phyloP scores from a whole-genome alignment of 2,797 vertebrate genomes.

The Zenarchopterus dispar region DNA sequence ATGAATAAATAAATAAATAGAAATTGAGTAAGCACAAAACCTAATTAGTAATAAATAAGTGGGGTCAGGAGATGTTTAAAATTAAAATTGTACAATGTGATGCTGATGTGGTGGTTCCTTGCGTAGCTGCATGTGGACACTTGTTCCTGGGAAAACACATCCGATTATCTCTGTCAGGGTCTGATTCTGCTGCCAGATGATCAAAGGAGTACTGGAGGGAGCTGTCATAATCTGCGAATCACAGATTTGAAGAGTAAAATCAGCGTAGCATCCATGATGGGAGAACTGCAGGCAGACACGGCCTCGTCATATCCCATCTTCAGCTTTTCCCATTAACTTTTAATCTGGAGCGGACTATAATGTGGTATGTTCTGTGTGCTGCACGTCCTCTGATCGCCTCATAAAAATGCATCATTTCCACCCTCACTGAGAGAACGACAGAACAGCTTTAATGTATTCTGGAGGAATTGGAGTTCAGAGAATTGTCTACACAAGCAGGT shows the following conservation, averaged over 20 bases:
- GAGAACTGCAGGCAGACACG: slow-evolving; percentile 9
- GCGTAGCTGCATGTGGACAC: not conserved
- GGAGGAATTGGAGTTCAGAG: slow-evolving; percentile 51
- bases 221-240: slow-evolving; percentile 50
- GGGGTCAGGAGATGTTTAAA: no score
- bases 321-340: slow-evolving; percentile 59
- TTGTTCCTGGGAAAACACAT: slow-evolving; percentile 25
- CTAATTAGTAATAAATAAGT: no score
- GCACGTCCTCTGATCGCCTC: slow-evolving; percentile 61
- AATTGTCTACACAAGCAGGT: slow-evolving; percentile 41
- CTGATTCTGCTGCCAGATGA: slow-evolving; percentile 47
- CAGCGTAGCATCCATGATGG: not conserved
- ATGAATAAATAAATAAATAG: no score
- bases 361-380: slow-evolving; percentile 18
- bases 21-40: no score
- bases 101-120: not conserved
- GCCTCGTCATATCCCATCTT: slow-evolving; percentile 37
- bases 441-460: slow-evolving; percentile 62
- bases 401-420: slow-evolving; percentile 60
- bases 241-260: slow-evolving; percentile 23
- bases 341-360: slow-evolving; percentile 57
- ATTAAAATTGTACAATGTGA: not conserved
- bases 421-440: slow-evolving; percentile 50
- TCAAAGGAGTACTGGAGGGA: slow-evolving; percentile 47
- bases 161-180: slow-evolving; percentile 45